A percentile compares a stretch with the other conserved stretches of the same genome.
These are phyloP conservation scores for Dromiciops gliroides DNA, from an alignment of 2,113 vertebrate species.

Conservation along the genomic window DNA sequence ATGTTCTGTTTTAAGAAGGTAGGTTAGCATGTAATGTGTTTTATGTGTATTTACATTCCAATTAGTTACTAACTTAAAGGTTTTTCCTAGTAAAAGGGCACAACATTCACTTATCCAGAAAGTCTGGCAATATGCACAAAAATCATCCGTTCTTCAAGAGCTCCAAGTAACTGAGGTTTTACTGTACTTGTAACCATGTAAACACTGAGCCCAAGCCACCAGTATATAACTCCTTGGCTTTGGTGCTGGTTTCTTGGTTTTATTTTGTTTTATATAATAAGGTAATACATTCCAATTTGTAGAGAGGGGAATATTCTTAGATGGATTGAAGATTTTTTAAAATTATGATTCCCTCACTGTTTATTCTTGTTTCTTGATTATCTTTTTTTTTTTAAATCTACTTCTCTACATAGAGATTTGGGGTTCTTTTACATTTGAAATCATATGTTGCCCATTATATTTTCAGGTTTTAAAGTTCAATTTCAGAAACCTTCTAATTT, in stretches of 20 bases:
- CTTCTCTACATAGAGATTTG: slow-evolving; percentile 22
- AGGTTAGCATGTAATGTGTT: not conserved
- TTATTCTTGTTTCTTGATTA: not conserved
- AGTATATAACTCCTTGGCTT: slow-evolving; percentile 13
- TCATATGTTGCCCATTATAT: not conserved
- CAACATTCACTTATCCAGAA: slow-evolving; percentile 21
- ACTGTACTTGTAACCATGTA: not conserved
- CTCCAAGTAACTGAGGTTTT: not conserved
- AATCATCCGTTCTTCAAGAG: slow-evolving; percentile 26
- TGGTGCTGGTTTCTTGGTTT: slow-evolving; percentile 36
- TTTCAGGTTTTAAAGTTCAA: slow-evolving; percentile 8
- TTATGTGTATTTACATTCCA: not conserved
- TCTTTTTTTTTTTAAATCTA: slow-evolving; percentile 42
- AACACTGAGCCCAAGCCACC: not conserved
- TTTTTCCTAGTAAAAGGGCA: slow-evolving; percentile 1
- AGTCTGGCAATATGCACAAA: slow-evolving; percentile 33
- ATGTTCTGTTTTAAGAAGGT: slow-evolving; percentile 14
- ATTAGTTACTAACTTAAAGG: not conserved
- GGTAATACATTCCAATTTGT: not conserved
- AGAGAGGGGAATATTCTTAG: slow-evolving; percentile 14
- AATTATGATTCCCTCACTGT: not conserved
- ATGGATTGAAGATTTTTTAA: slow-evolving; percentile 21
- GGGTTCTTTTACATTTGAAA: slow-evolving; percentile 33
- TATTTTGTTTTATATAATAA: not conserved
- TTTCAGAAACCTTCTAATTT: slow-evolving; percentile 34